Evolutionary conservation across 2,113 vertebrate species (phyloP).

Genomic region (Pelodiscus sinensis): DNA sequence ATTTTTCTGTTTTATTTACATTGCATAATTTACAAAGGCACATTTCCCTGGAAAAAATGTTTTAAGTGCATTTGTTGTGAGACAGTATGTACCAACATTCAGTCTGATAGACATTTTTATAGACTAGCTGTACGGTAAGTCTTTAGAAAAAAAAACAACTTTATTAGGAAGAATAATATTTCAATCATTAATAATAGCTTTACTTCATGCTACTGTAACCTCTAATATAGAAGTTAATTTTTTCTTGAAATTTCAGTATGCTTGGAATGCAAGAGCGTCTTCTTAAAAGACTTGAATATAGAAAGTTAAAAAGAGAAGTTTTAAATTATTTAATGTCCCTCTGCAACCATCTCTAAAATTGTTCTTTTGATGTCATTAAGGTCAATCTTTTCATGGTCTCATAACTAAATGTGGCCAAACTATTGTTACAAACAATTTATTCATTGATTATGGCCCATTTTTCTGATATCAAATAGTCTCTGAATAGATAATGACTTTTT

Average conservation of each 20-base stretch:
- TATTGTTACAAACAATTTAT: background rate
- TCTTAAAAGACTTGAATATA: conserved; percentile 21
- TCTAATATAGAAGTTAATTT: conserved; percentile 41
- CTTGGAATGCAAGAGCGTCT: background rate
- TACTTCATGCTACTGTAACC: conserved; percentile 9
- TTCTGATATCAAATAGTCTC: background rate
- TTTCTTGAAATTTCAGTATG: conserved; percentile 55
- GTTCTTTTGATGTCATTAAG: conserved; percentile 10
- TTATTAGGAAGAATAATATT: background rate
- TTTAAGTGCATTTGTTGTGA: background rate
- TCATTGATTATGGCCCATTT: background rate
- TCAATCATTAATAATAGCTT: background rate
- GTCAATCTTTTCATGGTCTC: background rate
- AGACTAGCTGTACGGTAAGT: background rate
- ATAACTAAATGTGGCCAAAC: background rate
- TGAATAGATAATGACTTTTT: background rate
- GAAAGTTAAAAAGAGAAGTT: conserved; percentile 26
- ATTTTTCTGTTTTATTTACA: background rate
- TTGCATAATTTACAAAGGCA: background rate
- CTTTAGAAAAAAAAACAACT: background rate
- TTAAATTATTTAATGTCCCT: conserved; percentile 29
- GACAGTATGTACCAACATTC: background rate
- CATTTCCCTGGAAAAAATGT: background rate
- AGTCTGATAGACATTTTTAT: background rate
- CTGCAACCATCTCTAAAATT: conserved; percentile 31